These are phyloP conservation scores for Bellardia pandia DNA, from an alignment of 2,888 invertebrate genomes.

Conservation along the genomic window DNA sequence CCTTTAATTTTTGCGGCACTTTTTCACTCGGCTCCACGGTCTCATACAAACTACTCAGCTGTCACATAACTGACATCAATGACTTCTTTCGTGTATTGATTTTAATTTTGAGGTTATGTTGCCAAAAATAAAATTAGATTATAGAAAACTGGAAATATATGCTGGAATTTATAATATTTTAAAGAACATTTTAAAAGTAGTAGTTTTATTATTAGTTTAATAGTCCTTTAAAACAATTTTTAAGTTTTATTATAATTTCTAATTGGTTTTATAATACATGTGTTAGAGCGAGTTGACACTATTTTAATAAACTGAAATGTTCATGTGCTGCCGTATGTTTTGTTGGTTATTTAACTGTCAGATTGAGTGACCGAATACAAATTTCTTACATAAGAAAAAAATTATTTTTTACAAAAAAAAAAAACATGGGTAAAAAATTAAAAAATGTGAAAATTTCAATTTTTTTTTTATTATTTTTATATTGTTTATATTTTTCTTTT, in stretches of 20 bases:
- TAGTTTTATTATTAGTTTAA: slow-evolving; percentile 3
- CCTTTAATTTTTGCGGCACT: slow-evolving; percentile 36
- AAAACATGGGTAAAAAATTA: not conserved
- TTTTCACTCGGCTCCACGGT: slow-evolving; percentile 28
- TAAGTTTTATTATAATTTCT: not conserved
- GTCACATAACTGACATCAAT: slow-evolving; percentile 35
- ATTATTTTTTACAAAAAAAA: not conserved
- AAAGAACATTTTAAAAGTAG: not conserved
- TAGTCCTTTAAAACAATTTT: not conserved
- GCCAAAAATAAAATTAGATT: not conserved
- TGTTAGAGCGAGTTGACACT: slow-evolving; percentile 71
- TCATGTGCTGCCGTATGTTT: slow-evolving; percentile 66
- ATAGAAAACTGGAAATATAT: not conserved
- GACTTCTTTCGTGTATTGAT: slow-evolving; percentile 53
- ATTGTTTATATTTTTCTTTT: too few relatives aligned
- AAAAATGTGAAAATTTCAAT: not conserved
- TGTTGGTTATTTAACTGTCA: slow-evolving; percentile 76
- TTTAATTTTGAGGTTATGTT: slow-evolving; percentile 79
- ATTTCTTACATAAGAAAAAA: slow-evolving; percentile 76
- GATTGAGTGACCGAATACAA: slow-evolving; percentile 31
- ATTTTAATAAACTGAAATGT: not conserved
- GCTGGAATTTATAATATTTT: not conserved
- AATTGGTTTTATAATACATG: slow-evolving; percentile 16
- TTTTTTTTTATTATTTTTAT: too few relatives aligned
- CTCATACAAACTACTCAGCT: slow-evolving; percentile 21